Base-by-base conservation (phyloP, 2,113 vertebrate species). In the Corythoichthys intestinalis region DNA sequence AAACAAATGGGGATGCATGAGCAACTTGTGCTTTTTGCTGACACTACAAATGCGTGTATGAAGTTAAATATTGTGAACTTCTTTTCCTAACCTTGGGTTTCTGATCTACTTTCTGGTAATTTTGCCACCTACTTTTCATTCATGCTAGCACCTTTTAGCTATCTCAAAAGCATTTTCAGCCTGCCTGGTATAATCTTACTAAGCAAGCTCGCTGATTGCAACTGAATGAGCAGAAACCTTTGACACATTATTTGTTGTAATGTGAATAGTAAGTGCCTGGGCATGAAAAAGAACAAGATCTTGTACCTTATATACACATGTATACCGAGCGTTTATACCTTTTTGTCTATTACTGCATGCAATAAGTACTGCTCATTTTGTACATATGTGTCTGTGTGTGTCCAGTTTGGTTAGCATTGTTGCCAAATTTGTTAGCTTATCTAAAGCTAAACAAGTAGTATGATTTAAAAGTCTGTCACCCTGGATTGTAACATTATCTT, bases 301-400 rank as follows among this genome's bases (percentile, higher is more conserved):
- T 74, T 77, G 65, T 50, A 69, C 73, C 65, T 76, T 44, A 71
- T 65, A 49, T 71, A 73, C 61, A 50, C 48, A 47, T 63, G 41
- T 47, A 47, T 63, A 63, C 44, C 44, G 6, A 63, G 41, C 44
- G n/a, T 63, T 63, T 47, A 48, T 63, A 63, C 44, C 12, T 37
- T 74, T 71, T 80, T 85, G 77, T 83, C 79, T 74, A 74, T 76
- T 86, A 83, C 69, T 87, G 90, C 90, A 92, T 92, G 91, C 85
- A 88, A 88, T 88, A 86, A 84, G 69, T 67, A 83, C 64, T 77
- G 78, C 76, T 88, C 74, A 76, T 86, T 89, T 85, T 92, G 89
- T 92, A 92, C 79, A 91, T 73, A 65, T 77, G 48, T 50, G 13
- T 28, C 20, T 58, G 12, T 14, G 34, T 37, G 4, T 6, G 74